Percentiles rank a stretch among this genome's conserved stretches.
These are phyloP conservation scores for Catocala fraxini DNA, from an alignment of 2,888 invertebrate species.

Conservation along the genomic window DNA sequence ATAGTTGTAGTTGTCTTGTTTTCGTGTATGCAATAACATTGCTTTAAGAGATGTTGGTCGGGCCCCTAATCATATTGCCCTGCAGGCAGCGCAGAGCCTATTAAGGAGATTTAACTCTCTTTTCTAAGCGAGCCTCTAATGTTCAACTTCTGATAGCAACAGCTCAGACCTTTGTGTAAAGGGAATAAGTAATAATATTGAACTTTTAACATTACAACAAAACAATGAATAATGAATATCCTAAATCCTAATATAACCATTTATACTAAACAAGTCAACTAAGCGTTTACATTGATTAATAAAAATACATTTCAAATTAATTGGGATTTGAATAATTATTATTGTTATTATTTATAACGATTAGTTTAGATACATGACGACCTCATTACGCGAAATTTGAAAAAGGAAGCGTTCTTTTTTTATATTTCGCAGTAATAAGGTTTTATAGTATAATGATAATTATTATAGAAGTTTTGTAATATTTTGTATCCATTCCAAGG, in stretches of 20 bases:
- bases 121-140: too few relatives aligned
- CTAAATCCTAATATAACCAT: constrained; percentile 45
- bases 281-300: constrained; percentile 45
- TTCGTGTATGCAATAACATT: too few relatives aligned
- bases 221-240: constrained; percentile 27
- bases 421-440: constrained; percentile 37
- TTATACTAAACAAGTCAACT: constrained; percentile 45
- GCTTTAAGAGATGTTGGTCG: too few relatives aligned
- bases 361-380: constrained; percentile 55
- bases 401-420: constrained; percentile 7
- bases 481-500: constrained; percentile 85
- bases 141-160: not conserved
- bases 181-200: not conserved
- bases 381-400: constrained; percentile 34
- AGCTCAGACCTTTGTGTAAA: not conserved
- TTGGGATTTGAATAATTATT: constrained; percentile 64
- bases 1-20: too few relatives aligned
- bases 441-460: constrained; percentile 56
- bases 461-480: constrained; percentile 73
- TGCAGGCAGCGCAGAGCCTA: too few relatives aligned
- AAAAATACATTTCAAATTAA: constrained; percentile 62
- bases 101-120: too few relatives aligned
- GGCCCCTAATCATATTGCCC: too few relatives aligned
- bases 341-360: constrained; percentile 69
- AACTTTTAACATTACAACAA: constrained; percentile 25